Base-by-base conservation (phyloP, 2,797 vertebrate genomes). In the Ciconia nigra region DNA sequence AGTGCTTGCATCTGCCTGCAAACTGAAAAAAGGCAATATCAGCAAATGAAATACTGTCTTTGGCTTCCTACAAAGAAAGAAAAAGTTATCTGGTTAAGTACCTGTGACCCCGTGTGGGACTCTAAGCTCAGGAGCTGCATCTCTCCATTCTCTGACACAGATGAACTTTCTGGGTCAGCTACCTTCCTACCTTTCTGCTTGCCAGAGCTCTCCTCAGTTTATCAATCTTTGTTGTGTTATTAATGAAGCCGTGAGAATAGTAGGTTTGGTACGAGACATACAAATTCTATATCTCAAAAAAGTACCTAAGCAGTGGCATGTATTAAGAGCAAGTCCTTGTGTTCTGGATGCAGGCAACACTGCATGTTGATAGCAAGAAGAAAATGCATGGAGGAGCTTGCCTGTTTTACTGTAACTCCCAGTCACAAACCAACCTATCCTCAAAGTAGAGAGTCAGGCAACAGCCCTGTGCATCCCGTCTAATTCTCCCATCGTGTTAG, bases 401-500 rank as follows among this genome's bases (percentile, higher is more conserved):
- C 4, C n/a, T 87, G 35, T 46, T 92, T 86, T 89, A 37, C 26
- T 5, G 0, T 35, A 59, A 49, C 35, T 82, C 41, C 44, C 22
- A 71, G 73, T 5, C 52, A 59, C 47, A 90, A 65, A 49, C 7
- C 35, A 78, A 20, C 15, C 37, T 33, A 7, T 37, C 41, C 46
- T 31, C 54, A 69, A 54, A 74, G 46, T 3, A 78, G 16, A 46
- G 72, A 87, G 33, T 29, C 62, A 79, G 35, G 16, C 20, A 54
- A 62, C 49, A 51, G 21, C 15, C 39, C 21, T 10, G 0, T 21
- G 15, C 19, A 37, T 14, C 35, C 26, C 29, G 0, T 2, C 8
- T 14, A 49, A 39, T 58, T 54, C 19, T 65, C 11, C 26, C 33
- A 41, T 66, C 19, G 8, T 4, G 2, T 51, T 65, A n/a, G 65